phyloP scores from a whole-genome alignment of 2,888 invertebrate species.

The Diploptera punctata region DNA sequence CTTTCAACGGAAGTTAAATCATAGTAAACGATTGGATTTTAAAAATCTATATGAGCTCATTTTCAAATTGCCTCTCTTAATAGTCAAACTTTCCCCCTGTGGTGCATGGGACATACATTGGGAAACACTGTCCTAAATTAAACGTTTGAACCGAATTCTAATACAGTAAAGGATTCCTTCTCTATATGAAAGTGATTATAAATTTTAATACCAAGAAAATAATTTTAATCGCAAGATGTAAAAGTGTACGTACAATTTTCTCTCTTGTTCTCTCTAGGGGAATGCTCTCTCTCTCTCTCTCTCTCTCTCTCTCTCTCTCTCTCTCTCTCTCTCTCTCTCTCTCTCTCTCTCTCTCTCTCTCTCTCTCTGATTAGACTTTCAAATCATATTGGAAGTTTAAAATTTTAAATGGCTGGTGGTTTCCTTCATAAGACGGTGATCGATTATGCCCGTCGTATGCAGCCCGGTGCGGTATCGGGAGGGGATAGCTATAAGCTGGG shows the following conservation, averaged over 20 bases:
- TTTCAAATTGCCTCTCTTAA: no score
- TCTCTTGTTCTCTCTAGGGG: neutral
- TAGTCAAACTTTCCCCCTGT: neutral
- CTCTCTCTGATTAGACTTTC: constrained; percentile 25
- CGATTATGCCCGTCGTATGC: neutral
- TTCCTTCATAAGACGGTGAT: constrained; percentile 5
- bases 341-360: no score
- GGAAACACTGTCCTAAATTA: neutral
- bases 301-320: no score
- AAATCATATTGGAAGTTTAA: constrained; percentile 22
- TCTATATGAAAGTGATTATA: neutral
- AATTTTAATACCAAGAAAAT: neutral
- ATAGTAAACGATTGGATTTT: no score
- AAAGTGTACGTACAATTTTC: neutral
- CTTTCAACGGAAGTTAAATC: no score
- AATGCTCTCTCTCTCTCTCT: no score
- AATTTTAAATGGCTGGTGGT: constrained; percentile 17
- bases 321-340: no score
- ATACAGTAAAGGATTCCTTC: no score
- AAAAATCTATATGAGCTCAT: no score
- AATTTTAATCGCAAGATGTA: neutral
- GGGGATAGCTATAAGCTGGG: no score
- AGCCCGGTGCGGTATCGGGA: neutral
- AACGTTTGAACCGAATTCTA: no score
- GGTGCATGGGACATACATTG: neutral